Evolutionary conservation across 2,113 vertebrate species (phyloP).

Genomic region (Arothron firmamentum): DNA sequence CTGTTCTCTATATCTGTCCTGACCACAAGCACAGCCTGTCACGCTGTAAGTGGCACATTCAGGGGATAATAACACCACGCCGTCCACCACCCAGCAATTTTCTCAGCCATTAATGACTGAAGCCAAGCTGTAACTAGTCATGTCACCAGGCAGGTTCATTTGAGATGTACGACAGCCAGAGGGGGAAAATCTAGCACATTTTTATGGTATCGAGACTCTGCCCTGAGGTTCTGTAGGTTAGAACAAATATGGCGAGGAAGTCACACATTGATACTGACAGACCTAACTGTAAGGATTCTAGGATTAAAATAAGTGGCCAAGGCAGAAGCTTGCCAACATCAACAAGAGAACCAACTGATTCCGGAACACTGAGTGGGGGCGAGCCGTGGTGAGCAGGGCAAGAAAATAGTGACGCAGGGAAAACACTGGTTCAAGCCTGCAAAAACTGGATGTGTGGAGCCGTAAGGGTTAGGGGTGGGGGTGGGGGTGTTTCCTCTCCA

Average conservation of each 20-base stretch:
- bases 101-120: conserved; percentile 19
- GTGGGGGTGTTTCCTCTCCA: background rate
- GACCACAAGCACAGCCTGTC: conserved; percentile 5
- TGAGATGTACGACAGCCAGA: too few species aligned
- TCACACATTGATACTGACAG: too few species aligned
- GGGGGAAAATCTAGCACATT: too few species aligned
- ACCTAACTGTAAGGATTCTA: background rate
- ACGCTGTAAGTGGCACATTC: conserved; percentile 19
- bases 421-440: conserved; percentile 31
- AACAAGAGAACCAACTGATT: conserved; percentile 33
- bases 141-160: background rate
- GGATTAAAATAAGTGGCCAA: conserved; percentile 3
- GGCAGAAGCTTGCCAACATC: conserved; percentile 14
- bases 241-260: too few species aligned
- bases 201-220: too few species aligned
- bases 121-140: conserved; percentile 10
- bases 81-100: conserved; percentile 43
- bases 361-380: too few species aligned
- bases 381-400: conserved; percentile 1
- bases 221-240: too few species aligned
- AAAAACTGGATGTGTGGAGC: too few species aligned
- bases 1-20: too few species aligned
- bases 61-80: conserved; percentile 33
- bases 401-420: background rate
- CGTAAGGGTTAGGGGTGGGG: too few species aligned